Conservation (phyloP, 2,797 vertebrate genomes). For the Gymnocypris eckloni region DNA sequence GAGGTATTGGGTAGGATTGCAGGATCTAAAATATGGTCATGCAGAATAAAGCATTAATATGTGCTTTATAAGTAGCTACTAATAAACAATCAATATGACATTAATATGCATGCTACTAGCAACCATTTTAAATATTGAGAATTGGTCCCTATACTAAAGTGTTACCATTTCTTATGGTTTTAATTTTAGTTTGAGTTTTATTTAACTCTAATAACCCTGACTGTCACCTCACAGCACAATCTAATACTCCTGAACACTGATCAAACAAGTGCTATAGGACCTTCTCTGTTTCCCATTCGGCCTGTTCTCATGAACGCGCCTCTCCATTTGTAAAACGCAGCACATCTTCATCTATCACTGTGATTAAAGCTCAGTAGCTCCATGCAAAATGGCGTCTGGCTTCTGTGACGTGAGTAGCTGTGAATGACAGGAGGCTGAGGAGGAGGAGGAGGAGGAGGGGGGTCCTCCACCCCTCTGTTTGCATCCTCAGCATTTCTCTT, state of each 20-base stretch:
- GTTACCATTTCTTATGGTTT: neutral
- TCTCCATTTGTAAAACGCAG: slow-evolving; percentile 9
- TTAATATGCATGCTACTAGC: neutral
- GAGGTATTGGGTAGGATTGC: too few species aligned
- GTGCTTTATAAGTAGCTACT: neutral
- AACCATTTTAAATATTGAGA: neutral
- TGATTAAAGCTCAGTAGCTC: slow-evolving; percentile 16
- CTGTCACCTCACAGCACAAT: neutral
- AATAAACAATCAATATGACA: neutral
- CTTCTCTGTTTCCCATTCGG: neutral
- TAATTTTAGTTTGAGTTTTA: neutral
- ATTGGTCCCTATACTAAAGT: neutral
- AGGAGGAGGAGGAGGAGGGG: neutral
- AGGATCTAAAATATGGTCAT: too few species aligned
- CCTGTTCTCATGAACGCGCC: neutral
- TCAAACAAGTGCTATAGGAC: neutral
- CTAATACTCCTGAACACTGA: neutral
- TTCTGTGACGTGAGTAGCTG: slow-evolving; percentile 64
- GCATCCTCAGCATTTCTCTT: slow-evolving; percentile 72
- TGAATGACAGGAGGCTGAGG: slow-evolving; percentile 65
- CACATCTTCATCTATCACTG: neutral
- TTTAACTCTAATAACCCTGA: neutral
- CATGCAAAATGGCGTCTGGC: slow-evolving; percentile 69
- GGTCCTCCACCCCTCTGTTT: slow-evolving; percentile 23
- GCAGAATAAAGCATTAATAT: too few species aligned